These are phyloP conservation scores for Philotrypesis tridentata DNA, from an alignment of 1,140 invertebrate species.

Conservation along the genomic window DNA sequence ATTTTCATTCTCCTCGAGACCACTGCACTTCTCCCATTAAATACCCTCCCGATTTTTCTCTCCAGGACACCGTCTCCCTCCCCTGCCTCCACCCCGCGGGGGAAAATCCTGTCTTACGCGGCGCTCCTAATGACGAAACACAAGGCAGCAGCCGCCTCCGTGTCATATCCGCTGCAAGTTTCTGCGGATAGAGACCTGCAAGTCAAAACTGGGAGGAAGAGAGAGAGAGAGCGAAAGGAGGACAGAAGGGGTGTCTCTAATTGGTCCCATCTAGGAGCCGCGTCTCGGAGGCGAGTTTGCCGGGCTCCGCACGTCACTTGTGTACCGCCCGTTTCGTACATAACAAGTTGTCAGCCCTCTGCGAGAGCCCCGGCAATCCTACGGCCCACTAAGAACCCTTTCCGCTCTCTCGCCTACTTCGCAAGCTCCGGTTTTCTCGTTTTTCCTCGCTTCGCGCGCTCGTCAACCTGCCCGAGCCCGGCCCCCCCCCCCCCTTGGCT, in stretches of 20 bases:
- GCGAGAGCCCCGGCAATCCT: constrained; percentile 44
- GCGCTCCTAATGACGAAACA: constrained; percentile 16
- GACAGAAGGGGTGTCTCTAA: constrained; percentile 55
- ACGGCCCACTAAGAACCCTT: constrained; percentile 53
- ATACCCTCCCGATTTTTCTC: neutral
- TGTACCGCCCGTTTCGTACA: constrained; percentile 32
- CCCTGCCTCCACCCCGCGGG: too few species aligned
- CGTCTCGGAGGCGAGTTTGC: constrained; percentile 55
- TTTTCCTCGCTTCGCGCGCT: neutral
- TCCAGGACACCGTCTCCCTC: neutral
- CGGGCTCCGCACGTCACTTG: constrained; percentile 29
- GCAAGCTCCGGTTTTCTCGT: constrained; percentile 14
- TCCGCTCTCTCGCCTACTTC: constrained; percentile 41
- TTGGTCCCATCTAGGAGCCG: constrained; percentile 57
- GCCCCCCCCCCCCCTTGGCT: neutral
- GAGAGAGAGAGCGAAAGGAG: neutral
- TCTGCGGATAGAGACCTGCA: neutral
- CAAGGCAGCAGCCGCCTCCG: neutral
- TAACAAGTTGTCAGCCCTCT: constrained; percentile 35
- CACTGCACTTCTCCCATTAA: neutral
- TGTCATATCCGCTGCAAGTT: constrained; percentile 37
- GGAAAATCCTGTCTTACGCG: neutral
- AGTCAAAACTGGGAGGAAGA: neutral
- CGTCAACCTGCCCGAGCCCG: too few species aligned
- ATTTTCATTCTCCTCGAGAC: neutral